These are phyloP conservation scores for Pteropus rufus DNA, from an alignment of 2,797 vertebrate species.

Conservation along the genomic window DNA sequence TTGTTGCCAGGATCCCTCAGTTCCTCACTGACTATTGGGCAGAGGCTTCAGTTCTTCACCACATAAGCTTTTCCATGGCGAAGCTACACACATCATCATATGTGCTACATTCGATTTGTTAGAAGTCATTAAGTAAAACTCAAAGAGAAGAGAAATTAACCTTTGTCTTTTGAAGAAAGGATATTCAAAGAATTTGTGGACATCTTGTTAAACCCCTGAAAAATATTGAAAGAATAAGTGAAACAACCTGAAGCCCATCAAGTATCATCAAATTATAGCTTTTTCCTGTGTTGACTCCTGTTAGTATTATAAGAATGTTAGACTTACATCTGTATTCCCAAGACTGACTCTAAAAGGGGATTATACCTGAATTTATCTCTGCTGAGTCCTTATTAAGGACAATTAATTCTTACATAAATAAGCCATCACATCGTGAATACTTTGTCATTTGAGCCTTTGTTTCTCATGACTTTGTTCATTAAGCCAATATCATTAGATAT, in stretches of 20 bases:
- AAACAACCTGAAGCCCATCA: neutral
- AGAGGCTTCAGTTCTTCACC: neutral
- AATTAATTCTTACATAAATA: conserved; percentile 17
- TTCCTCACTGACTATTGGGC: neutral
- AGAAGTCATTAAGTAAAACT: neutral
- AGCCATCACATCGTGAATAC: neutral
- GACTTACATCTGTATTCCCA: neutral
- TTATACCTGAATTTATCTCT: neutral
- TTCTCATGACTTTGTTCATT: neutral
- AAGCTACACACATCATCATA: neutral
- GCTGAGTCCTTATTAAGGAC: neutral
- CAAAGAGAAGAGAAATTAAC: neutral
- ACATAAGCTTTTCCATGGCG: neutral
- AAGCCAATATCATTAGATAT: neutral
- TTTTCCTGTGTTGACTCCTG: neutral
- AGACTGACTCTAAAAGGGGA: neutral
- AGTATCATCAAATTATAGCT: conserved; percentile 16
- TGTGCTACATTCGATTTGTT: neutral
- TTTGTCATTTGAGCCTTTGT: neutral
- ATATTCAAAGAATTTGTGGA: neutral
- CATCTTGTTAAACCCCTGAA: conserved; percentile 8
- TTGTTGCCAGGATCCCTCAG: neutral
- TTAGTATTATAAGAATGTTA: conserved; percentile 19
- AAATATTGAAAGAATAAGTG: conserved; percentile 20
- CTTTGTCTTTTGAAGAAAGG: conserved; percentile 30